phyloP scores from a whole-genome alignment of 2,797 vertebrate genomes.

The Enteromius thamalakanensis region DNA sequence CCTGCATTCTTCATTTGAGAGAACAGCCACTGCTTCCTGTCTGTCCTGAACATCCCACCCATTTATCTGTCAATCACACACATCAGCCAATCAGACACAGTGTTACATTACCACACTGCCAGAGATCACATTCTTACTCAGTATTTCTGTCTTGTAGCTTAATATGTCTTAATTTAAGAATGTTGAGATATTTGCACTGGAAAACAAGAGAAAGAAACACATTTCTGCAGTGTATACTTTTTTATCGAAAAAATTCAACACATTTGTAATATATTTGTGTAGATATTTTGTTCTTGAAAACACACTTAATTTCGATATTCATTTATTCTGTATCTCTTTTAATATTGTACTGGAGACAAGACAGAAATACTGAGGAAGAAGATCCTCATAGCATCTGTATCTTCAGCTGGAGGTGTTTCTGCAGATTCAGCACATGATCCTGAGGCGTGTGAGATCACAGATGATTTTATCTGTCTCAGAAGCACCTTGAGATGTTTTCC shows the following conservation, averaged over 20 bases:
- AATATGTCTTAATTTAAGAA: no score
- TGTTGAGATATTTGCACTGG: no score
- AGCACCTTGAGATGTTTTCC: conserved; percentile 5
- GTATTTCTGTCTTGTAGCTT: not conserved
- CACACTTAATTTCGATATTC: not conserved
- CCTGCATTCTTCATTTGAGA: conserved; percentile 21
- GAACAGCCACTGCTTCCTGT: conserved; percentile 17
- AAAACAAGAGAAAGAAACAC: no score
- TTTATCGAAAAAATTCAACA: no score
- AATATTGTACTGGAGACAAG: not conserved
- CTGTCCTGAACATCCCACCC: conserved; percentile 24
- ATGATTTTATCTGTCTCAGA: not conserved
- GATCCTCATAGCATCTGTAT: not conserved
- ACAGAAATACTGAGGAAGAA: no score
- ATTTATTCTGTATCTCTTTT: not conserved
- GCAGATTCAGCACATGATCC: conserved; percentile 66
- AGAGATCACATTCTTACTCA: not conserved
- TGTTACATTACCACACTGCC: not conserved
- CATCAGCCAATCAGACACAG: conserved; percentile 12
- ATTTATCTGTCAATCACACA: conserved; percentile 29
- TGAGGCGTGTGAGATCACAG: not conserved
- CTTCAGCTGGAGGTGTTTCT: rapidly evolving
- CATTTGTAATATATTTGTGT: no score
- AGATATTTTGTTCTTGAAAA: not conserved
- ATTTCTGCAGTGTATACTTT: no score